phyloP scores from a whole-genome alignment of 2,113 vertebrate species.

The Tragelaphus scriptus region DNA sequence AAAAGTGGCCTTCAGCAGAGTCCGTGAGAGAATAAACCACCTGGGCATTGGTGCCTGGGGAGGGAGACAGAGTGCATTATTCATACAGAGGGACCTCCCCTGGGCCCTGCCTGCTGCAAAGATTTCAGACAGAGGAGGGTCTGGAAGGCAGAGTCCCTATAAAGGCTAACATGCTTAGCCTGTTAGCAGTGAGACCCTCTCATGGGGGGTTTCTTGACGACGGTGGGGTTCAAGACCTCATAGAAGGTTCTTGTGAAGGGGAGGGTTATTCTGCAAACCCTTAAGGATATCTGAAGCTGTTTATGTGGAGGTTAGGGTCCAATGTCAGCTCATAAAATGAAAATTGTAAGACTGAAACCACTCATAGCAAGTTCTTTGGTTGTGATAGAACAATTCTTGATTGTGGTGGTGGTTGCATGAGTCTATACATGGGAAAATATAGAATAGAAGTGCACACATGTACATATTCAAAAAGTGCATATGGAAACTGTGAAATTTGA shows the following conservation, averaged over 20 bases:
- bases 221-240: not conserved
- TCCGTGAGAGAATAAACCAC: slow-evolving; percentile 90
- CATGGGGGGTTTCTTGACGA: not conserved
- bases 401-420: not conserved
- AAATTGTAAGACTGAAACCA: not conserved
- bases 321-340: not conserved
- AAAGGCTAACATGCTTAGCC: not conserved
- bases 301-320: not conserved
- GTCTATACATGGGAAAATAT: not conserved
- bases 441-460: not conserved
- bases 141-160: too few relatives aligned
- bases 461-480: not conserved
- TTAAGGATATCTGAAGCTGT: not conserved
- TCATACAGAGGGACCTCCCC: not conserved
- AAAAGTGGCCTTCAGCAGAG: slow-evolving; percentile 89
- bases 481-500: not conserved
- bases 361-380: not conserved
- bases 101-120: not conserved
- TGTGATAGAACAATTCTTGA: not conserved
- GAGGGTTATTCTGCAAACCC: not conserved
- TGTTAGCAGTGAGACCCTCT: not conserved
- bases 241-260: not conserved
- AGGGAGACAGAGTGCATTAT: not conserved
- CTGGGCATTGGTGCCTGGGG: slow-evolving; percentile 90
- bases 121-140: not conserved